phyloP scores from a whole-genome alignment of 1,140 invertebrate genomes.

The Drosophila serrata region DNA sequence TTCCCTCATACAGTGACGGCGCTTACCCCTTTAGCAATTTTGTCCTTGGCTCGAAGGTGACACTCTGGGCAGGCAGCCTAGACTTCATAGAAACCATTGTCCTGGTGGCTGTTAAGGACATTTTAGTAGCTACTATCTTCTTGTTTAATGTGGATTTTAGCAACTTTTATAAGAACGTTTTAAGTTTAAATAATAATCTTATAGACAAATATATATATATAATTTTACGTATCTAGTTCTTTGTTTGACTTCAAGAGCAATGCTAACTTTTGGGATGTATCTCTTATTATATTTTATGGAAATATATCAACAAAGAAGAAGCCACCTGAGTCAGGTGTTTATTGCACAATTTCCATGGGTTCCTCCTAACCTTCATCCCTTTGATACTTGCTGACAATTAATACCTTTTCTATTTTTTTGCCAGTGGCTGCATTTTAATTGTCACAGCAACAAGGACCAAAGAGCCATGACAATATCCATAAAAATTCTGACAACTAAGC shows the following conservation, averaged over 20 bases:
- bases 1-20: background rate
- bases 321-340: background rate
- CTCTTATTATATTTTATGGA: background rate
- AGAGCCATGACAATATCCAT: conserved; percentile 34
- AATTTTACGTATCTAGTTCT: background rate
- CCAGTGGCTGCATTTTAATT: conserved; percentile 70
- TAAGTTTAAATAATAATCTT: background rate
- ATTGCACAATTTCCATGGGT: conserved; percentile 4
- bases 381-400: conserved; percentile 52
- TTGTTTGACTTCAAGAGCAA: conserved; percentile 20
- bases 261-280: background rate
- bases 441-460: conserved; percentile 40
- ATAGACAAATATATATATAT: conserved; percentile 27
- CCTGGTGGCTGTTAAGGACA: conserved; percentile 13
- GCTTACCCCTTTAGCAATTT: conserved; percentile 30
- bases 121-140: background rate
- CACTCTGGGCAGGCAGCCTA: background rate
- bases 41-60: background rate
- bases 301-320: background rate
- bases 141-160: background rate
- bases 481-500: conserved; percentile 41
- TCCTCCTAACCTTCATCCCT: background rate
- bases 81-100: background rate
- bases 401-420: conserved; percentile 26
- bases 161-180: conserved; percentile 10